Evolutionary conservation across 2,113 vertebrate genomes (phyloP), one percentile per base, ranked within the genome.

Genomic region (Dipodomys stephensi): DNA sequence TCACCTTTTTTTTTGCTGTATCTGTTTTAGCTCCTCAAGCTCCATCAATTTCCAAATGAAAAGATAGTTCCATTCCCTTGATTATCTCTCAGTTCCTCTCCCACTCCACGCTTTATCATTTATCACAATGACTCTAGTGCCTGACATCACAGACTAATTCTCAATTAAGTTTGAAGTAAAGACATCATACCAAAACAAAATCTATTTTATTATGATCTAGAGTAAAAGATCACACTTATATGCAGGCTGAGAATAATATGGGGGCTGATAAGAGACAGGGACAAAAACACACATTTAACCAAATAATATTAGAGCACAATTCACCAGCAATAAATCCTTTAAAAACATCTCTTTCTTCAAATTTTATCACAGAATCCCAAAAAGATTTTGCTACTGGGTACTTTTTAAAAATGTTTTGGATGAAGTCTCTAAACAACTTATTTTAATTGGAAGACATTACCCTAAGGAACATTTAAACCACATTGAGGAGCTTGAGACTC

Each of bases 351-450:
- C 39, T 88, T 88, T 71, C 25, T 80, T 83, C 67, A 86, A 60
- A 88, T 96, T 92, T 30, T 67, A 11, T 80, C 57, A 90, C 20
- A 78, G 71, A 92, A 81, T 79, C 64, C 77, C 86, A 88, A 77
- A 85, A 95, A 57, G 35, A 7, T 9, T 35, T 74, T 68, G 18
- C 6, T 80, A 32, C 23, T 57, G 28, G n/a, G 22, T 72, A 69
- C 53, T 82, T 86, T 53, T 46, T 78, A 73, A 74, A 68, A 69
- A 53, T 82, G 22, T 83, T 96, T 94, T 28, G 39, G 69, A 93
- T 90, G 69, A 95, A 90, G 87, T 95, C 94, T 85, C 90, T 90
- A 97, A 91, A 95, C 87, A 93, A 91, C 60, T 93, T 79, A 86
- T 80, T 96, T 95, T 93, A 95, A 90, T 94, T 93, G 85, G 88